Evolutionary conservation across 2,888 invertebrate species (phyloP).

Genomic region (Drosophila mettleri): DNA sequence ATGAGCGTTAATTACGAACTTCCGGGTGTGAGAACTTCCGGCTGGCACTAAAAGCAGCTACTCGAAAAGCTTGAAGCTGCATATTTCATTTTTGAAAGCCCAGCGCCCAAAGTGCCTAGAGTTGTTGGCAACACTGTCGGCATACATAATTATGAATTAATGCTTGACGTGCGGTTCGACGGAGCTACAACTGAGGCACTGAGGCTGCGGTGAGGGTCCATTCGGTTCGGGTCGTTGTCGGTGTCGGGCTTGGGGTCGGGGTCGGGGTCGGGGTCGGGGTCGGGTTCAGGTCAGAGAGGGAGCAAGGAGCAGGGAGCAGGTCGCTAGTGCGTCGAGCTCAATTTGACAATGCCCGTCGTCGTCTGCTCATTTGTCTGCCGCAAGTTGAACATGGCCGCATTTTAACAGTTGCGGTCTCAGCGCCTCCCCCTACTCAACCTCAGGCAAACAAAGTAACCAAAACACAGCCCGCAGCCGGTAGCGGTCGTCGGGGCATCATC

Average conservation of each 20-base stretch:
- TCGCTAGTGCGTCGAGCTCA: conserved; percentile 35
- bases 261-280: conserved; percentile 12
- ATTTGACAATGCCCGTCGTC: conserved; percentile 66
- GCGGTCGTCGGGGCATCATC: conserved; percentile 51
- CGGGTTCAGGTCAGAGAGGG: conserved; percentile 8
- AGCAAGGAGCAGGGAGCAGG: conserved; percentile 3
- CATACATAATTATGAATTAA: conserved; percentile 84
- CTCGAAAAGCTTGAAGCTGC: conserved; percentile 54
- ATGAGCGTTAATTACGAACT: conserved; percentile 69
- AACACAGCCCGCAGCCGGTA: conserved; percentile 54
- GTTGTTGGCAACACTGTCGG: conserved; percentile 74
- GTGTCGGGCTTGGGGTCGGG: conserved; percentile 4
- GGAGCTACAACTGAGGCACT: background rate
- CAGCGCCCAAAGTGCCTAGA: conserved; percentile 25
- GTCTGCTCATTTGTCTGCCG: conserved; percentile 74
- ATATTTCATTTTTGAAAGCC: conserved; percentile 70
- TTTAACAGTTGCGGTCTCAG: conserved; percentile 68
- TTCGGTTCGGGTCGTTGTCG: conserved; percentile 4
- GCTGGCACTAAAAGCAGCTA: conserved; percentile 23
- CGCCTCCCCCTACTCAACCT: background rate
- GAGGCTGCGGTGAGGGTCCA: conserved; percentile 1
- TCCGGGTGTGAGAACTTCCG: conserved; percentile 63
- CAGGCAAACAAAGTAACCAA: conserved; percentile 73
- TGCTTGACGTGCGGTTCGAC: conserved; percentile 59
- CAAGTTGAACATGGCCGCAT: conserved; percentile 75